phyloP scores from a whole-genome alignment of 2,113 vertebrate species.

The Xiphorhynchus elegans region DNA sequence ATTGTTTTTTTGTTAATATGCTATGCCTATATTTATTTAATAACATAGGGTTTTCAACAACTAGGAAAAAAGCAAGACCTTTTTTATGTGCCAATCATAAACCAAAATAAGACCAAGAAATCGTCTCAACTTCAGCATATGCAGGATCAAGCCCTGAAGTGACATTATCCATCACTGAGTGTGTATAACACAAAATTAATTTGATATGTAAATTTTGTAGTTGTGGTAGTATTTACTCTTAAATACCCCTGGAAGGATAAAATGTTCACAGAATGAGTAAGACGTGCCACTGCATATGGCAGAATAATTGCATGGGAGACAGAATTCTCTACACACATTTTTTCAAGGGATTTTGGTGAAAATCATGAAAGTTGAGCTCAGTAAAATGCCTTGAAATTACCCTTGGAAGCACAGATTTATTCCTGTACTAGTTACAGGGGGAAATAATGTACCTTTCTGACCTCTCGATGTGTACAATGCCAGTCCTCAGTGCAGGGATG shows the following conservation, averaged over 20 bases:
- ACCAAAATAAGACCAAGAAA: neutral
- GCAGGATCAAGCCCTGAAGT: neutral
- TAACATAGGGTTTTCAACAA: neutral
- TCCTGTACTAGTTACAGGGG: neutral
- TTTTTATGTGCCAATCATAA: neutral
- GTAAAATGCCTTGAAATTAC: neutral
- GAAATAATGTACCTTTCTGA: neutral
- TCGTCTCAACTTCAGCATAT: neutral
- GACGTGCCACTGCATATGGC: neutral
- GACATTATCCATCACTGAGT: neutral
- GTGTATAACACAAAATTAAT: slow-evolving; percentile 7
- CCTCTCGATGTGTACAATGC: neutral
- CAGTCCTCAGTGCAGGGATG: fast-evolving
- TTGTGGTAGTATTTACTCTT: slow-evolving; percentile 1
- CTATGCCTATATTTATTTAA: neutral
- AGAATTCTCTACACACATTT: neutral
- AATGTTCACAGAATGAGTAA: neutral
- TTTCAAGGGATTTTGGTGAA: neutral
- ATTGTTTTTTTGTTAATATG: neutral
- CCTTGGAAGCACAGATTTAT: neutral
- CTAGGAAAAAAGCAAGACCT: neutral
- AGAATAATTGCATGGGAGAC: neutral
- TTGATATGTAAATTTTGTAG: slow-evolving; percentile 5
- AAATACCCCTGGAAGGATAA: neutral
- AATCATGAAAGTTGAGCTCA: neutral